Evolutionary conservation across 2,888 invertebrate genomes (phyloP).

Genomic region (Leptarthrus brevirostris): DNA sequence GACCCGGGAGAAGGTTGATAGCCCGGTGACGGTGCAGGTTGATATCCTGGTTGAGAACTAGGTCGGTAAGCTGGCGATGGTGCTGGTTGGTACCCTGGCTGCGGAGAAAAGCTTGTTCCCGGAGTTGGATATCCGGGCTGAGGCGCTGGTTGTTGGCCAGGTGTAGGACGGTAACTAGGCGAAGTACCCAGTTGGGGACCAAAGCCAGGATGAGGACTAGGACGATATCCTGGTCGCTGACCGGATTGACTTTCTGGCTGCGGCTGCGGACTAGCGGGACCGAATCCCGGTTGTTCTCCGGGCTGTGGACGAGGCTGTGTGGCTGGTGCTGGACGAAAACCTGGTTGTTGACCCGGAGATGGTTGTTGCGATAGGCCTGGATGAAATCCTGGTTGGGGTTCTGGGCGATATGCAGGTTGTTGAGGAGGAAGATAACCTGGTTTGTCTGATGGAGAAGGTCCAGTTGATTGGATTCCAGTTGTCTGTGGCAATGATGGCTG

Average conservation of each 20-base stretch:
- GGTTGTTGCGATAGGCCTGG: background rate
- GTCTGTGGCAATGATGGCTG: background rate
- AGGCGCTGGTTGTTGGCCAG: constrained; percentile 49
- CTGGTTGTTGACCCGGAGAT: background rate
- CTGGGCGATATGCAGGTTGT: background rate
- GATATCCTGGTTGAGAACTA: background rate
- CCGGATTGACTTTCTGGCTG: too few species aligned
- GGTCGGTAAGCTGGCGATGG: constrained; percentile 54
- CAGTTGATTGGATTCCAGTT: background rate
- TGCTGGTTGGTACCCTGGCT: constrained; percentile 46
- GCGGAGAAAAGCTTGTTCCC: constrained; percentile 23
- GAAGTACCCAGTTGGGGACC: too few species aligned
- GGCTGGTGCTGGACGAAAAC: background rate
- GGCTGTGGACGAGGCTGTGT: background rate
- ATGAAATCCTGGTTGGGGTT: background rate
- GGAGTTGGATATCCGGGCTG: too few species aligned
- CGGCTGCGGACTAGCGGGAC: background rate
- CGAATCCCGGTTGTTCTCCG: constrained; percentile 33
- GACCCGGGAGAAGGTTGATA: constrained; percentile 9
- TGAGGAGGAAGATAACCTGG: background rate
- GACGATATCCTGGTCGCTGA: too few species aligned
- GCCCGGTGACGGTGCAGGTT: constrained; percentile 17
- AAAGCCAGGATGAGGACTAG: too few species aligned
- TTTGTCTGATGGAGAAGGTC: background rate
- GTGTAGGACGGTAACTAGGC: constrained; percentile 48